phyloP scores from a whole-genome alignment of 2,888 invertebrate species.

The Eupithecia dodoneata region DNA sequence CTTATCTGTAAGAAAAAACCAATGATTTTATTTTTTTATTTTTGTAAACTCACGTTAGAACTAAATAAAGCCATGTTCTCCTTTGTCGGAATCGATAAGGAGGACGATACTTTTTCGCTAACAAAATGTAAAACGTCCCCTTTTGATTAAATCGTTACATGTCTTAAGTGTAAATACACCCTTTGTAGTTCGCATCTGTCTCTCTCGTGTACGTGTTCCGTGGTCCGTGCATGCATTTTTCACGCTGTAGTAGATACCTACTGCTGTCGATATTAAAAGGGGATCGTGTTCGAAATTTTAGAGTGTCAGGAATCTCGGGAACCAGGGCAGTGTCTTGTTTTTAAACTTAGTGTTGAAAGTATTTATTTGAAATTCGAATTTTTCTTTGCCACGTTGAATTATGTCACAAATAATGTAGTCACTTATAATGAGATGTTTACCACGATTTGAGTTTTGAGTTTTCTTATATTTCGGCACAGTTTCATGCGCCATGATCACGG shows the following conservation, averaged over 20 bases:
- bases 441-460: no score
- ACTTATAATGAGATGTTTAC: no score
- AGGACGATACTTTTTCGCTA: not conserved
- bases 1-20: not conserved
- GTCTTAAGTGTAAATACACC: slow-evolving; percentile 6
- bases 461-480: no score
- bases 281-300: slow-evolving; percentile 19
- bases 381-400: no score
- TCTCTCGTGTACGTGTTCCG: slow-evolving; percentile 20
- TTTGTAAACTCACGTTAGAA: not conserved
- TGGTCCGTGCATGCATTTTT: slow-evolving; percentile 26
- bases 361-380: no score
- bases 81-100: not conserved
- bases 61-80: not conserved
- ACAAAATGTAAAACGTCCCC: no score
- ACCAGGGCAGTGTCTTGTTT: not conserved
- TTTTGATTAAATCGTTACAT: no score
- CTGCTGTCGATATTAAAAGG: slow-evolving; percentile 25
- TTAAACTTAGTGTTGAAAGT: not conserved
- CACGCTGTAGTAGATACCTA: slow-evolving; percentile 17
- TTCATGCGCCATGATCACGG: no score
- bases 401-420: no score
- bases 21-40: not conserved
- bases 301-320: not conserved
- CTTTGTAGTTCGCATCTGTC: slow-evolving; percentile 21